Evolutionary conservation across 2,888 invertebrate species (phyloP).

Genomic region (Callosobruchus maculatus): DNA sequence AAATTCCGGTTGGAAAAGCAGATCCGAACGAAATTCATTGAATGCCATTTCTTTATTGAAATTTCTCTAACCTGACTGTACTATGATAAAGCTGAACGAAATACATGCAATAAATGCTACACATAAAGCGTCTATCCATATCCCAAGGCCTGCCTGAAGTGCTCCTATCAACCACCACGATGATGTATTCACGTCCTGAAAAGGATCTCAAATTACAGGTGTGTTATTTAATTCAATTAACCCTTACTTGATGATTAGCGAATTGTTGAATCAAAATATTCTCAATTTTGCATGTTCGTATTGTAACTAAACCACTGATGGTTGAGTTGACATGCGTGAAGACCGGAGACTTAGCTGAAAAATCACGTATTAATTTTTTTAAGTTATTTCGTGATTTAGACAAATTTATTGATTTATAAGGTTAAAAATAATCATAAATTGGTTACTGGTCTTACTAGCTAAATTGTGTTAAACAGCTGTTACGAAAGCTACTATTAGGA

Average conservation of each 20-base stretch:
- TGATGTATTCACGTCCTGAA: constrained; percentile 55
- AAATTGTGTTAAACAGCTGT: too few species aligned
- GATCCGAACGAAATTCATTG: too few species aligned
- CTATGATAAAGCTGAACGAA: constrained; percentile 56
- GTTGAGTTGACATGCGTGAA: constrained; percentile 29
- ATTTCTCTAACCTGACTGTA: constrained; percentile 31
- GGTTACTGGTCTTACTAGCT: too few species aligned
- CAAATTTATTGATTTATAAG: too few species aligned
- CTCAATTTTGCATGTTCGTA: constrained; percentile 26
- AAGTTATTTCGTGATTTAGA: too few species aligned
- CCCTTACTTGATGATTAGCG: constrained; percentile 29
- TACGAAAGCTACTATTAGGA: too few species aligned
- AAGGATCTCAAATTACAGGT: constrained; percentile 5
- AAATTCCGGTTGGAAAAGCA: too few species aligned
- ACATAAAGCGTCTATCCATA: constrained; percentile 63
- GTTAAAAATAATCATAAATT: too few species aligned
- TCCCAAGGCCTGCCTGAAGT: constrained; percentile 60
- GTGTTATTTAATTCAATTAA: background rate
- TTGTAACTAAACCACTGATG: constrained; percentile 28
- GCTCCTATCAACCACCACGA: constrained; percentile 62
- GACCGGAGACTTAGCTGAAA: constrained; percentile 32
- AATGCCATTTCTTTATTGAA: too few species aligned
- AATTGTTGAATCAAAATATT: constrained; percentile 23
- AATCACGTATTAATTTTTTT: too few species aligned
- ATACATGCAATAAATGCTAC: constrained; percentile 58